Conservation (phyloP, 2,113 vertebrate species). For the Mus pahari region DNA sequence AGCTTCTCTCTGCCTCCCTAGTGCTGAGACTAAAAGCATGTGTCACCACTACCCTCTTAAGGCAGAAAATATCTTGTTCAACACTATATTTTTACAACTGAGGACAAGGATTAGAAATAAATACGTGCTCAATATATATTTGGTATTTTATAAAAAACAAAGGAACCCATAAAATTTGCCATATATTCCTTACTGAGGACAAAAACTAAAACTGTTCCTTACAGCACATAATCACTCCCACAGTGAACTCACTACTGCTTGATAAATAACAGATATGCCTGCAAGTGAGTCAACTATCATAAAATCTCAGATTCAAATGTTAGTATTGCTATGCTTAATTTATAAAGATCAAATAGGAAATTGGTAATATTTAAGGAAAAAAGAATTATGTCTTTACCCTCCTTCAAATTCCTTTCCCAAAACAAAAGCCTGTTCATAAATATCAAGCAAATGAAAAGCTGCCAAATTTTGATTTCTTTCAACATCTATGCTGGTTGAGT, state of each 20-base stretch:
- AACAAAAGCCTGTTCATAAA: slow-evolving; percentile 58
- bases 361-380: neutral
- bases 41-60: neutral
- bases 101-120: slow-evolving; percentile 10
- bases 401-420: slow-evolving; percentile 20
- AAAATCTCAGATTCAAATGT: neutral
- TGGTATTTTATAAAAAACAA: neutral
- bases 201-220: neutral
- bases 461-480: slow-evolving; percentile 31
- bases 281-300: neutral
- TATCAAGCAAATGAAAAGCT: slow-evolving; percentile 41
- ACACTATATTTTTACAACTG: neutral
- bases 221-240: neutral
- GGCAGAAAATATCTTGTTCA: neutral
- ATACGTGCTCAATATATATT: neutral
- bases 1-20: neutral
- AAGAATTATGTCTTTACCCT: neutral
- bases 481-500: slow-evolving; percentile 38
- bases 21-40: neutral
- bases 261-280: slow-evolving; percentile 7
- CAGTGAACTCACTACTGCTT: neutral
- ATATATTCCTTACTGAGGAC: neutral
- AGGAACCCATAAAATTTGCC: neutral
- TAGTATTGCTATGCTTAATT: neutral
- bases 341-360: slow-evolving; percentile 13